phyloP scores from a whole-genome alignment of 2,113 vertebrate genomes.

The Planiliza haematocheilus region DNA sequence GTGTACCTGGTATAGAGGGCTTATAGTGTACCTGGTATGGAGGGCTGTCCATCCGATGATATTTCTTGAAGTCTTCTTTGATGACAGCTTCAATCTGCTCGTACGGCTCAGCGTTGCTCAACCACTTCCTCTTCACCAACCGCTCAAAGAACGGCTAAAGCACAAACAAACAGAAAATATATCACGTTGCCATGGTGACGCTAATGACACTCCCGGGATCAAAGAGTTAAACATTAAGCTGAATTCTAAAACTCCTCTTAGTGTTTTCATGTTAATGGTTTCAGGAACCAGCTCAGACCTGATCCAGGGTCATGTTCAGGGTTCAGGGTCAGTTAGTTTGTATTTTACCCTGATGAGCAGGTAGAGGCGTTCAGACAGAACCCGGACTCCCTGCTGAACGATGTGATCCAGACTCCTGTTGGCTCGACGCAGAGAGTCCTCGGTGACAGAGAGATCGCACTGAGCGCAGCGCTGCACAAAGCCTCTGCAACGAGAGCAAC shows the following conservation, averaged over 20 bases:
- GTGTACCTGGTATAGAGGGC: slow-evolving; percentile 89
- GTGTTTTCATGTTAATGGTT: too few species aligned
- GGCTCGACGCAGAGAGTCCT: slow-evolving; percentile 83
- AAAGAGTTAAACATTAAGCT: too few species aligned
- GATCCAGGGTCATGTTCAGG: too few species aligned
- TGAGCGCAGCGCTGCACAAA: slow-evolving; percentile 85
- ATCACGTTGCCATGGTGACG: neutral
- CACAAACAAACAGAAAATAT: neutral
- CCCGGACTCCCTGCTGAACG: slow-evolving; percentile 83
- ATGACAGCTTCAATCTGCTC: slow-evolving; percentile 86
- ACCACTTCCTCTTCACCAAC: slow-evolving; percentile 91
- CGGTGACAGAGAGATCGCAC: slow-evolving; percentile 81
- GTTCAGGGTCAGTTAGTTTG: too few species aligned
- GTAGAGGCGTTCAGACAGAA: slow-evolving; percentile 86
- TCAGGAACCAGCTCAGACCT: too few species aligned
- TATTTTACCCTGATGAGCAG: slow-evolving; percentile 87
- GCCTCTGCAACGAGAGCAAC: slow-evolving; percentile 76
- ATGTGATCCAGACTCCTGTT: slow-evolving; percentile 84
- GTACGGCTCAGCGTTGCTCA: slow-evolving; percentile 87
- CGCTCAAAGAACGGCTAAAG: slow-evolving; percentile 87
- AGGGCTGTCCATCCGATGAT: slow-evolving; percentile 85
- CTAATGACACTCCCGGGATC: too few species aligned
- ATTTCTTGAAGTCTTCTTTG: slow-evolving; percentile 84
- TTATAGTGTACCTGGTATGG: slow-evolving; percentile 87
- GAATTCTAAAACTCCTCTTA: neutral